Conservation (phyloP, 2,113 vertebrate species). For the Clarias magur region DNA sequence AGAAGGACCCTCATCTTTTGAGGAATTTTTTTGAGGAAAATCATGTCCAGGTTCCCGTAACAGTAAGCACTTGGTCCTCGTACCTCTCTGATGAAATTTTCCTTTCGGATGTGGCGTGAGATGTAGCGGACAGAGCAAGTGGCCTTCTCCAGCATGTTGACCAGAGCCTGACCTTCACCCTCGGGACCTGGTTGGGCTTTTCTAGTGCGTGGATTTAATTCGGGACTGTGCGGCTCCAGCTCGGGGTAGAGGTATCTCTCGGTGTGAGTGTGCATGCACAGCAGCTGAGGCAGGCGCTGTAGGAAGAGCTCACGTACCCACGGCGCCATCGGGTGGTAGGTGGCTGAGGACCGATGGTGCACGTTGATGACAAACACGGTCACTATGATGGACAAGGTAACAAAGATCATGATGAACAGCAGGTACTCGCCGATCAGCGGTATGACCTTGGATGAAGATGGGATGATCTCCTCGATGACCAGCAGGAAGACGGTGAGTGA, state of each 20-base stretch:
- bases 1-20: background rate
- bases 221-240: conserved; percentile 69
- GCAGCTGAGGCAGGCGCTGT: conserved; percentile 83
- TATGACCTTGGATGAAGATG: conserved; percentile 96
- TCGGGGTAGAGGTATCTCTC: conserved; percentile 85
- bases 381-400: conserved; percentile 93
- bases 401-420: conserved; percentile 97
- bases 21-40: background rate
- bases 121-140: conserved; percentile 91
- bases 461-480: conserved; percentile 97
- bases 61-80: background rate
- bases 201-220: conserved; percentile 67
- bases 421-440: conserved; percentile 95
- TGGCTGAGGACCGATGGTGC: conserved; percentile 91
- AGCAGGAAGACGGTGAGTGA: conserved; percentile 96
- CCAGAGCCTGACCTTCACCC: conserved; percentile 80
- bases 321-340: conserved; percentile 95
- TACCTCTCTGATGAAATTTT: conserved; percentile 93
- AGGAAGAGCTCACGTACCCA: conserved; percentile 94
- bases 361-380: conserved; percentile 97
- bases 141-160: conserved; percentile 88
- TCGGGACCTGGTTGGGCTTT: conserved; percentile 44
- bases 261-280: conserved; percentile 89
- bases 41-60: background rate
- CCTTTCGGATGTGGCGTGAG: conserved; percentile 90